Evolutionary conservation across 2,113 vertebrate genomes (phyloP).

Genomic region (Nannospalax galili): DNA sequence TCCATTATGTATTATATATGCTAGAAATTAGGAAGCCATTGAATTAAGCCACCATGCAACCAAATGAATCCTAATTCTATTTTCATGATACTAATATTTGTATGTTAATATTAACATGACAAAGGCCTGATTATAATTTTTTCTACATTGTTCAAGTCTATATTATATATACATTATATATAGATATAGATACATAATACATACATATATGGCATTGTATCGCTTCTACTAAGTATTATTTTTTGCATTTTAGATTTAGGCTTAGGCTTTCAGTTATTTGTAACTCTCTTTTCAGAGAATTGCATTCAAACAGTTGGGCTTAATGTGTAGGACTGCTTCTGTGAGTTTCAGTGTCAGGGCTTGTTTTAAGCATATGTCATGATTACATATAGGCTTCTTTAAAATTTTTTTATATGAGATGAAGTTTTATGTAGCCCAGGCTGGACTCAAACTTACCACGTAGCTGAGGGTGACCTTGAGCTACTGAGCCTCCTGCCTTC

Average conservation of each 20-base stretch:
- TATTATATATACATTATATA: too few relatives aligned
- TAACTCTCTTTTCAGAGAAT: slow-evolving; percentile 38
- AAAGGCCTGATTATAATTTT: slow-evolving; percentile 44
- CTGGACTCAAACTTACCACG: not conserved
- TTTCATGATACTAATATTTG: not conserved
- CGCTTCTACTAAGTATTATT: not conserved
- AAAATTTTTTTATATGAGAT: not conserved
- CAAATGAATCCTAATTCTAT: not conserved
- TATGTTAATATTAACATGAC: slow-evolving; percentile 19
- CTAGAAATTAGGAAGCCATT: slow-evolving; percentile 59
- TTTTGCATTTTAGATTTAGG: slow-evolving; percentile 53
- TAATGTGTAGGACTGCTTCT: not conserved
- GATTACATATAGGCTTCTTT: not conserved
- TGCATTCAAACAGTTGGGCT: slow-evolving; percentile 4
- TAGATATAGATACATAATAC: too few relatives aligned
- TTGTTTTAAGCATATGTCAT: not conserved
- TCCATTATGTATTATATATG: slow-evolving; percentile 3
- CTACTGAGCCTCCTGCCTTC: not conserved
- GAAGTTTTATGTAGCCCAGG: not conserved
- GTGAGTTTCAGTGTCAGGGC: not conserved
- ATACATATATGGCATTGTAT: not conserved
- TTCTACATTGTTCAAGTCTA: slow-evolving; percentile 40
- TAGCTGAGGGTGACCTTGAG: not conserved
- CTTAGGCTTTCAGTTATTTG: slow-evolving; percentile 40
- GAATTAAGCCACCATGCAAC: not conserved